Evolutionary conservation across 2,797 vertebrate genomes (phyloP).

Genomic region (Erethizon dorsatum): DNA sequence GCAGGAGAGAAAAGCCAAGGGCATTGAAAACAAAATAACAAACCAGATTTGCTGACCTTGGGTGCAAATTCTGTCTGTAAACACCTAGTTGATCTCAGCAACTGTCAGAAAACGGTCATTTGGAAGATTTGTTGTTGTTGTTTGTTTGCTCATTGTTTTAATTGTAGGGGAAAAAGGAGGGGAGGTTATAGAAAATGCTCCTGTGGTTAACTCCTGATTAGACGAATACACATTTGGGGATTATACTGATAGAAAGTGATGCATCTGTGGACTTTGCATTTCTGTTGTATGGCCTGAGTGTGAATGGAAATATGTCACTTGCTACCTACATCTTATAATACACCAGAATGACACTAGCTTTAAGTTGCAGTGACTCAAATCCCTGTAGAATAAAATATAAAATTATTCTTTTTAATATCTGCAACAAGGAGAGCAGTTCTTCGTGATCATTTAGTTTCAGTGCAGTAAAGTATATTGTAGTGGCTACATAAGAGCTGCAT

Average conservation of each 20-base stretch:
- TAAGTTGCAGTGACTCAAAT: not conserved
- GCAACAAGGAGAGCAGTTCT: not conserved
- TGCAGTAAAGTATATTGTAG: not conserved
- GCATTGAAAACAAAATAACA: not conserved
- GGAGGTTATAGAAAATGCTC: not conserved
- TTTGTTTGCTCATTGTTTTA: slow-evolving; percentile 51
- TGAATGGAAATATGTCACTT: not conserved
- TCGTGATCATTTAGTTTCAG: not conserved
- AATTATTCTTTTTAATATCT: not conserved
- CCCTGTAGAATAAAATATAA: slow-evolving; percentile 1
- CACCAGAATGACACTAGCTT: not conserved
- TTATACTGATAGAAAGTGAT: not conserved
- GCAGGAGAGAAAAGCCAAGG: not conserved
- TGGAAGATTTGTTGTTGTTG: not conserved
- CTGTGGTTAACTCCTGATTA: not conserved
- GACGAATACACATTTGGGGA: not conserved
- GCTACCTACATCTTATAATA: not conserved
- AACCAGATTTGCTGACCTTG: not conserved
- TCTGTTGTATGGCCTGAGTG: not conserved
- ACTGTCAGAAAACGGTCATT: slow-evolving; percentile 23
- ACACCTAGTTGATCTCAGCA: slow-evolving; percentile 8
- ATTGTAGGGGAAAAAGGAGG: not conserved
- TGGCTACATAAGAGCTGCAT: not conserved
- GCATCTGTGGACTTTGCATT: not conserved
- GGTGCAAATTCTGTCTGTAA: not conserved